Conservation (phyloP, 2,888 invertebrate species). For the Tridacna crocea region DNA sequence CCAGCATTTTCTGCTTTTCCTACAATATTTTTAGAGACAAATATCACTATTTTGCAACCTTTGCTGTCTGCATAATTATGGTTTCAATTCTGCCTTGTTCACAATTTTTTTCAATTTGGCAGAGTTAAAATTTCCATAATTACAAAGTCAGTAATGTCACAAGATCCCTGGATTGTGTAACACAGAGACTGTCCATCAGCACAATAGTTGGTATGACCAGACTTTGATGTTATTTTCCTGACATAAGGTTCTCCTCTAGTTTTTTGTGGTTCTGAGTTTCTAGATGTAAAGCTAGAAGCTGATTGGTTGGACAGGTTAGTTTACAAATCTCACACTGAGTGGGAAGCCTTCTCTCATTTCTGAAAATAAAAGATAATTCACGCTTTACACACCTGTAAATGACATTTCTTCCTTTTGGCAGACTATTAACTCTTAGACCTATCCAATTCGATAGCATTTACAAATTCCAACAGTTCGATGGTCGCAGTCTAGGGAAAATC, state of each 20-base stretch:
- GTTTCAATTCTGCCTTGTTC: too few relatives aligned
- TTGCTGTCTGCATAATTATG: too few relatives aligned
- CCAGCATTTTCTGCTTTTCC: neutral
- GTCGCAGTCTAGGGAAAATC: too few relatives aligned
- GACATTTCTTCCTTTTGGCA: neutral
- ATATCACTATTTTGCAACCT: too few relatives aligned
- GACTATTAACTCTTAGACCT: neutral
- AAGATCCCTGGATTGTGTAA: too few relatives aligned
- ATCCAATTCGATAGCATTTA: neutral
- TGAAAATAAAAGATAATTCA: conserved; percentile 46
- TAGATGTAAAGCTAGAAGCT: conserved; percentile 74
- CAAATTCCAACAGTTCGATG: too few relatives aligned
- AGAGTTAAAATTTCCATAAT: too few relatives aligned
- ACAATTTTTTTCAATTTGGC: too few relatives aligned
- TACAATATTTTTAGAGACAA: too few relatives aligned
- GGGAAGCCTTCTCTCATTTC: conserved; percentile 49
- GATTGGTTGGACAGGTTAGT: conserved; percentile 67
- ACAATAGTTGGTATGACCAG: too few relatives aligned
- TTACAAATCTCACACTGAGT: conserved; percentile 74
- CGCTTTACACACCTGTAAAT: neutral
- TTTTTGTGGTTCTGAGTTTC: conserved; percentile 70
- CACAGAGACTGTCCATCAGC: too few relatives aligned
- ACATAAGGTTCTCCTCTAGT: conserved; percentile 60
- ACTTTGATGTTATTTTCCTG: neutral
- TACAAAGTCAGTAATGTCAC: too few relatives aligned